Evolutionary conservation across 2,888 invertebrate genomes (phyloP), one percentile per base, ranked within the genome.

Genomic region (Caenorhabditis sulstoni): DNA sequence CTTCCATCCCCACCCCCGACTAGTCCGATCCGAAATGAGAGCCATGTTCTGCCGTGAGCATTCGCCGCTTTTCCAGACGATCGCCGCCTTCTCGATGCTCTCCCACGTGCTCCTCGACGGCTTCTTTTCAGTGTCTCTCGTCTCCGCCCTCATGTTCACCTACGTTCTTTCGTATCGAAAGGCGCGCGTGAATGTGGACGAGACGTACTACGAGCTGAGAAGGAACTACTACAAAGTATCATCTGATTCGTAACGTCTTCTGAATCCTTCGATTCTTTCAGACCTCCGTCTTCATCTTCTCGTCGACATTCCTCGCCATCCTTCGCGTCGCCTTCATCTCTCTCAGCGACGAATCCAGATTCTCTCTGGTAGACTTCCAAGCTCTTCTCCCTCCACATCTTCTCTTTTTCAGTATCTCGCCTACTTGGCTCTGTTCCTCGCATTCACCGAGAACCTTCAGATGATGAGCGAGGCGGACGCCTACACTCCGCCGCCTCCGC

Each of bases 391-490:
- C 12, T 29, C 29, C 7, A 3, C 3, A 29, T 29, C 29, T n/a
- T 16, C 18, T 4, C 16, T 9, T 12, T 55, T 74, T 14, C 70
- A 77, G 76, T 77, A 70, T 23, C 64, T 70, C 64, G 68, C 70
- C 35, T 80, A 80, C 29, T 41, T 80, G 8, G 55, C 71, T 1
- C 66, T 80, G 9, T 80, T 75, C 45, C 65, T 80, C 22, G 80
- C 80, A 12, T 80, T 80, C 50, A 66, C 80, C 18, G 80, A 80
- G n/a, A 76, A 80, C 39, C 58, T 80, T 20, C 75, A 76, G 58
- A 64, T 61, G 66, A 58, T 80, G 52, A 66, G 62, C 45, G 73
- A 75, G 49, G 62, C 79, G 12, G 65, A 74, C 35, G 55, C 62
- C 0, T 70, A 70, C 20, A 35, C 52, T 11, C 70, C 76, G 7